Evolutionary conservation across 2,888 invertebrate genomes (phyloP), one percentile per base, ranked within the genome.

Genomic region (Drosophila longiperda): DNA sequence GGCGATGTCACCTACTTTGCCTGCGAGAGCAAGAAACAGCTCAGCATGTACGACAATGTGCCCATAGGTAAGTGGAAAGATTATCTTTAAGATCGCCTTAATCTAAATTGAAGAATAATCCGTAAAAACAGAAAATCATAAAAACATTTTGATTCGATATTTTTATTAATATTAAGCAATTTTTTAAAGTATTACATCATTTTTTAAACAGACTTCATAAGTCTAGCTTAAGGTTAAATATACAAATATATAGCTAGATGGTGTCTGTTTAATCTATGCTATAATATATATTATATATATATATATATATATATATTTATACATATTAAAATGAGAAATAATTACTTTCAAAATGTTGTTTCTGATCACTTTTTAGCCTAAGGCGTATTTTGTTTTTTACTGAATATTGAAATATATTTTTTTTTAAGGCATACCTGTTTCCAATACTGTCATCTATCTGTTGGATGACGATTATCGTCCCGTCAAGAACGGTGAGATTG

Each of bases 1-100:
- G 98, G 97, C 0, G 98, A 98, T 91, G 97, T 98, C 3, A 97
- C 97, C 0, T 97, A 95, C 87, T 95, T 96, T 82, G 94, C 96
- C 0, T 94, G 97, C 82, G 94, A 94, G 67, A 94, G 94, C 58
- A 90, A 93, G 17, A 94, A 94, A 6, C 95, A 96, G 77, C 87
- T 97, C 68, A 94, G 95, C 72, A 92, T 94, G 66, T 93, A 94
- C 66, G 94, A 95, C 11, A 96, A 96, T 81, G 95, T 98, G 58
- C 97, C 98, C 2, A 97, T 98, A 79, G 97, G 97, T 96, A 92
- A 94, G 94, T 91, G 40, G 42, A 0, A 34, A 23, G 7, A n/a
- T 15, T 8, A 11, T n/a, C 49, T 20, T 5, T 0, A 3, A 29
- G 12, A 12, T 34, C 17, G 3, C 9, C 15, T 15, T 20, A 15